Evolutionary conservation across 2,888 invertebrate species (phyloP), one percentile per base, ranked within the genome.

Genomic region (Aplocera efformata): DNA sequence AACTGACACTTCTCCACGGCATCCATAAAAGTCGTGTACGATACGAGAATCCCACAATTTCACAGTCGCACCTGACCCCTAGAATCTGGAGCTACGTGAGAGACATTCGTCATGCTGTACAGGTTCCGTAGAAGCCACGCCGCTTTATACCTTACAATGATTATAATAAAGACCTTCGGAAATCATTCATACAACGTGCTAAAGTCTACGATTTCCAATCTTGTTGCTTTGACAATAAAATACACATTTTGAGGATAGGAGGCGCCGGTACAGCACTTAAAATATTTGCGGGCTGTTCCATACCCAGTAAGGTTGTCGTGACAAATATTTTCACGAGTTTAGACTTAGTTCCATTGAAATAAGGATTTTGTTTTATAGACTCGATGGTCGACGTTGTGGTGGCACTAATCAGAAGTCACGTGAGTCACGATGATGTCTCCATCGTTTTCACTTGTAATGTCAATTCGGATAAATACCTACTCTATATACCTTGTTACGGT

Each of bases 401-500:
- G 30, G 26, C 10, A 24, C 22, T 44, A 39, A 44, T 39, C 31
- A 25, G 13, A 8, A 11, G 23, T 39, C 38, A 40, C 32, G 39
- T 22, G 22, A 40, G 30, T 41, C 41, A 44, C 44, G 43, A 39
- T 35, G 39, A 35, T 21, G 35, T 35, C 31, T 27, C 6, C 22
- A 22, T 22, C n/a, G 34, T 43, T 44, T 39, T 39, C 44, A 35
- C 44, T 44, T 38, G 39, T 36, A 35, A 39, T 39, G 44, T 44
- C 43, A 43, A 38, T 43, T 43, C 38, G 38, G 38, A 33, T 38
- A 42, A 32, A 42, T 31, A 17, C n/a, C n/a, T n/a, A n/a, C n/a
- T n/a, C n/a, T n/a, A n/a, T n/a, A n/a, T n/a, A n/a, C 32, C 29
- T n/a, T 21, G 32, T 26, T 42, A 42, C 23, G 7, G 17, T 17